Evolutionary conservation across 2,888 invertebrate species (phyloP), one percentile per base, ranked within the genome.

Genomic region (Cryptophagus acutangulus): DNA sequence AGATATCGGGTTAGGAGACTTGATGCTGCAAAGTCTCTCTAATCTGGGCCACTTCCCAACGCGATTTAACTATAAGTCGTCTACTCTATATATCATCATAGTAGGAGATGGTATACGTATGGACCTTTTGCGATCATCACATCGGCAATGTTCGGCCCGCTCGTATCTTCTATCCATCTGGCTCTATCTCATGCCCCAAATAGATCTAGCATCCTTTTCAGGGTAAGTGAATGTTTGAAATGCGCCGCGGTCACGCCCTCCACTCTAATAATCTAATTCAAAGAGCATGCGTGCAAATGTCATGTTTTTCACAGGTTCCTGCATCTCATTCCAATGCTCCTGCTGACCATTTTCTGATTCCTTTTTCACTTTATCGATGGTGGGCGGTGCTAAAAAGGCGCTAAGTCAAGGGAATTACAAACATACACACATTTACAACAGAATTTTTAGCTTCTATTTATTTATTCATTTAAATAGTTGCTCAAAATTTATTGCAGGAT

Each of bases 11-110:
- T 75, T 65, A 65, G 64, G 63, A n/a, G n/a, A 65, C 65, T 69
- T 67, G 69, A 69, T 67, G 58, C 69, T 64, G 67, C 65, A 69
- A 69, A 69, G 69, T 69, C 69, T 63, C 77, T 77, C 77, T 80
- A 80, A 79, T 80, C 79, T 79, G 77, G 78, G 76, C 79, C 79
- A 79, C 79, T 80, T 79, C 78, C 80, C 79, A 78, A 71, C 79
- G 76, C 79, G 79, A 79, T 80, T 80, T 79, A 79, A 79, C 77
- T 66, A 75, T 79, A 79, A 79, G 79, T 79, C 80, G 77, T 74
- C 76, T 75, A 78, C 78, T 79, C 79, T 78, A 80, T 80, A 79
- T 79, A 79, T 80, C 79, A 79, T 78, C 76, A 58, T 61, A 61
- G 61, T n/a, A n/a, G n/a, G n/a, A n/a, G n/a, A n/a, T n/a, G n/a